These are phyloP conservation scores for Ia io DNA, from an alignment of 2,113 vertebrate species.

Conservation along the genomic window DNA sequence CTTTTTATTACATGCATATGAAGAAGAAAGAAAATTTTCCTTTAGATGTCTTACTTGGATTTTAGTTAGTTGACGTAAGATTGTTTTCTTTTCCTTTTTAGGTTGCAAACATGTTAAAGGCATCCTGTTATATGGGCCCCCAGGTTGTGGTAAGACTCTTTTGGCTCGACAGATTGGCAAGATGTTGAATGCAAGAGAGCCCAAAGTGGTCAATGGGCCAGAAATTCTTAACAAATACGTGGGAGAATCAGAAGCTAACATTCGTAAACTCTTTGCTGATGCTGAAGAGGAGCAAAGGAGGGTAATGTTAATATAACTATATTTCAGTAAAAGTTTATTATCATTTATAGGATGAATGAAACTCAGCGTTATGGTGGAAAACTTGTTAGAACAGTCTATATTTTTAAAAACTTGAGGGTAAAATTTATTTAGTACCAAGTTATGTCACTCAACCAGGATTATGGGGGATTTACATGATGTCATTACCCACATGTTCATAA, in stretches of 20 bases:
- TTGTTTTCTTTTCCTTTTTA: slow-evolving; percentile 70
- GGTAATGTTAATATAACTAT: slow-evolving; percentile 81
- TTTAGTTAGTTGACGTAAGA: not conserved
- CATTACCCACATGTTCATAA: not conserved
- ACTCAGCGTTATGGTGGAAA: not conserved
- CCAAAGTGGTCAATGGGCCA: slow-evolving; percentile 97
- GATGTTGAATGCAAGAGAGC: slow-evolving; percentile 97
- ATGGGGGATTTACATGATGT: not conserved
- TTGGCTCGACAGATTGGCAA: slow-evolving; percentile 98
- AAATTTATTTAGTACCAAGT: slow-evolving; percentile 1
- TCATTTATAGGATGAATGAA: not conserved
- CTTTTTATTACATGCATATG: not conserved
- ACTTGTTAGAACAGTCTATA: not conserved
- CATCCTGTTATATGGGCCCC: slow-evolving; percentile 95
- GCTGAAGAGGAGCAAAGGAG: slow-evolving; percentile 97
- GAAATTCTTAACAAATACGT: slow-evolving; percentile 99
- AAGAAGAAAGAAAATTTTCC: slow-evolving; percentile 42
- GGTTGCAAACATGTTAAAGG: slow-evolving; percentile 99
- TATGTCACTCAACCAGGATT: not conserved
- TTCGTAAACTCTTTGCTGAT: slow-evolving; percentile 97
- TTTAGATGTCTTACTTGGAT: not conserved
- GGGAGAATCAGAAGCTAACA: slow-evolving; percentile 97
- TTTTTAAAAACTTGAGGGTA: slow-evolving; percentile 21
- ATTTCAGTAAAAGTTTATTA: slow-evolving; percentile 54
- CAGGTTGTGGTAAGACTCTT: slow-evolving; percentile 96